phyloP scores from a whole-genome alignment of 2,113 vertebrate species.

The Mirounga angustirostris region DNA sequence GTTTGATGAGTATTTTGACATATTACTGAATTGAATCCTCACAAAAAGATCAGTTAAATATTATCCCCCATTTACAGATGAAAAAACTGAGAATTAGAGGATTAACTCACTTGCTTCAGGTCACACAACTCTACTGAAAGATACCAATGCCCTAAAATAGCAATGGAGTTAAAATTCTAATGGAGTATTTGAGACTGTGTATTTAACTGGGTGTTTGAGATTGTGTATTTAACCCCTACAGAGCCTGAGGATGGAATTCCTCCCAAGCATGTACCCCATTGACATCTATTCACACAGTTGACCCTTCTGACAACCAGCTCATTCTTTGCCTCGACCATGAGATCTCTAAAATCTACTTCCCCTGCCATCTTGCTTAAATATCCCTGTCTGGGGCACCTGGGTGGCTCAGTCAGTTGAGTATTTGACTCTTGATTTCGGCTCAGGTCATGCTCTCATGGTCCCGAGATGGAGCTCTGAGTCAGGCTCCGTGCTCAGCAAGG shows the following conservation, averaged over 20 bases:
- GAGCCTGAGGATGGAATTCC: not conserved
- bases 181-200: not conserved
- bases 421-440: not conserved
- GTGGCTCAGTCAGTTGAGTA: not conserved
- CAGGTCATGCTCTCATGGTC: not conserved
- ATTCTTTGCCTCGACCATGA: not conserved
- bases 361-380: not conserved
- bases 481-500: not conserved
- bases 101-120: not conserved
- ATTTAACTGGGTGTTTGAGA: not conserved
- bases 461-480: not conserved
- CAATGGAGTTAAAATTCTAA: conserved; percentile 19
- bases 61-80: not conserved
- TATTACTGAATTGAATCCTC: not conserved
- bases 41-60: conserved; percentile 38
- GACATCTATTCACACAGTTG: not conserved
- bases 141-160: not conserved
- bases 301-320: not conserved
- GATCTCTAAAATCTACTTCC: not conserved
- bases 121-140: not conserved
- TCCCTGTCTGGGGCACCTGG: not conserved
- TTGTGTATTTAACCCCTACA: not conserved
- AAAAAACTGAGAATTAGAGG: conserved; percentile 9
- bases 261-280: not conserved
- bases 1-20: conserved; percentile 33